Evolutionary conservation across 2,888 invertebrate genomes (phyloP).

Genomic region (Drosophila tanythrix): DNA sequence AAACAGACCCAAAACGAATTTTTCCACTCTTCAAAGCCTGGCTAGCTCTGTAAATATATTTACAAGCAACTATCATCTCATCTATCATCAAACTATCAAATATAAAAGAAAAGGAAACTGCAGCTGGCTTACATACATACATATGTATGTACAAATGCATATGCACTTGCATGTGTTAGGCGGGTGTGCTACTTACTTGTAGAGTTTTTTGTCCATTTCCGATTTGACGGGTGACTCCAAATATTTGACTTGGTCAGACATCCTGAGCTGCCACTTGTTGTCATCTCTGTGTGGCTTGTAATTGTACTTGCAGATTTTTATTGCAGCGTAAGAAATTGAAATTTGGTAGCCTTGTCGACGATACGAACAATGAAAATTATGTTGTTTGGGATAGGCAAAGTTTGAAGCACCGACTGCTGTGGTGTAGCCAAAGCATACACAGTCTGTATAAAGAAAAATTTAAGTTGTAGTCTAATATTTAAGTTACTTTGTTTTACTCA

Average conservation of each 20-base stretch:
- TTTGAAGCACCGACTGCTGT: conserved; percentile 43
- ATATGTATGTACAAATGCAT: neutral
- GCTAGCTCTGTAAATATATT: neutral
- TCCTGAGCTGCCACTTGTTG: conserved; percentile 12
- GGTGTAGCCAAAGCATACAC: conserved; percentile 35
- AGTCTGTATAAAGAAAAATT: conserved; percentile 4
- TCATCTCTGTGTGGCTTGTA: neutral
- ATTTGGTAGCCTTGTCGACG: conserved; percentile 23
- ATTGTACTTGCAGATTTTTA: neutral
- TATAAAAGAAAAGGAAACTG: neutral
- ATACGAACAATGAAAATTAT: conserved; percentile 3
- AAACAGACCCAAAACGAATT: neutral
- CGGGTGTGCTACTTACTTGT: conserved; percentile 86
- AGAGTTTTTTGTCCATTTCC: conserved; percentile 91
- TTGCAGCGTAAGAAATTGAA: conserved; percentile 2
- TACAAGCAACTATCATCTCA: neutral
- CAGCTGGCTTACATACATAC: neutral
- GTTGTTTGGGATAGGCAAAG: conserved; percentile 3
- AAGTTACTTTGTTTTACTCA: neutral
- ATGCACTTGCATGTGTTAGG: neutral
- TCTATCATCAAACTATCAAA: neutral
- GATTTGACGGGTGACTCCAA: conserved; percentile 89
- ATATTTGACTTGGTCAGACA: conserved; percentile 72
- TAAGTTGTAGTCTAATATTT: neutral
- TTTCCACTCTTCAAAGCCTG: neutral